Evolutionary conservation across 2,113 vertebrate genomes (phyloP).

Genomic region (Gambusia holbrooki): DNA sequence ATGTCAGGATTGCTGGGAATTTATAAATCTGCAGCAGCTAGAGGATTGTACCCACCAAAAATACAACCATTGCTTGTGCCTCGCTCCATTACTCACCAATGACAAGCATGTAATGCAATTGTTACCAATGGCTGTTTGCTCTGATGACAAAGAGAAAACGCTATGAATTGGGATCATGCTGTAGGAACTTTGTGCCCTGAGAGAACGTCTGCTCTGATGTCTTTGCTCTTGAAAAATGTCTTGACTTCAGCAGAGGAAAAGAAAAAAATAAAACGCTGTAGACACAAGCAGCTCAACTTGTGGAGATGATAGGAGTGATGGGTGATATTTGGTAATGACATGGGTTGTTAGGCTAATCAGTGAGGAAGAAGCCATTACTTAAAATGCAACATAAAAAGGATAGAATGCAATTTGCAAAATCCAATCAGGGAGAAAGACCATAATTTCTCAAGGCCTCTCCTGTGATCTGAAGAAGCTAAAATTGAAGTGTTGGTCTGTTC

Average conservation of each 20-base stretch:
- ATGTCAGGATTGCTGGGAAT: conserved; percentile 52
- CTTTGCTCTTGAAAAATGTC: conserved; percentile 9
- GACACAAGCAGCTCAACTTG: conserved; percentile 4
- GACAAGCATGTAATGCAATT: conserved; percentile 64
- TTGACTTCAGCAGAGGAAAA: conserved; percentile 16
- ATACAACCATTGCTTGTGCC: conserved; percentile 67
- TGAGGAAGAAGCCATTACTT: too few species aligned
- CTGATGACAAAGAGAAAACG: conserved; percentile 62
- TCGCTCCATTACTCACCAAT: conserved; percentile 65
- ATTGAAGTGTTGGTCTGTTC: too few species aligned
- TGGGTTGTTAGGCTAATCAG: too few species aligned
- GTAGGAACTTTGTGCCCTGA: conserved; percentile 31
- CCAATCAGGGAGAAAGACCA: too few species aligned
- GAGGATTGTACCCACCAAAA: conserved; percentile 31
- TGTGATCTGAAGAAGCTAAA: too few species aligned
- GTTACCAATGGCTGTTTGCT: conserved; percentile 63
- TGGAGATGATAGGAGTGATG: not conserved
- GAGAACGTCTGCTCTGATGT: conserved; percentile 33
- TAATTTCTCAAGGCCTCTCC: too few species aligned
- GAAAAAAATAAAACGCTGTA: not conserved
- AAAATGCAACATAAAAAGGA: too few species aligned
- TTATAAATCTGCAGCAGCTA: conserved; percentile 57
- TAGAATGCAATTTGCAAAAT: too few species aligned
- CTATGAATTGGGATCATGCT: conserved; percentile 64
- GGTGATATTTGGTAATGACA: too few species aligned